phyloP scores from a whole-genome alignment of 2,797 vertebrate species.

The Gallirallus australis region DNA sequence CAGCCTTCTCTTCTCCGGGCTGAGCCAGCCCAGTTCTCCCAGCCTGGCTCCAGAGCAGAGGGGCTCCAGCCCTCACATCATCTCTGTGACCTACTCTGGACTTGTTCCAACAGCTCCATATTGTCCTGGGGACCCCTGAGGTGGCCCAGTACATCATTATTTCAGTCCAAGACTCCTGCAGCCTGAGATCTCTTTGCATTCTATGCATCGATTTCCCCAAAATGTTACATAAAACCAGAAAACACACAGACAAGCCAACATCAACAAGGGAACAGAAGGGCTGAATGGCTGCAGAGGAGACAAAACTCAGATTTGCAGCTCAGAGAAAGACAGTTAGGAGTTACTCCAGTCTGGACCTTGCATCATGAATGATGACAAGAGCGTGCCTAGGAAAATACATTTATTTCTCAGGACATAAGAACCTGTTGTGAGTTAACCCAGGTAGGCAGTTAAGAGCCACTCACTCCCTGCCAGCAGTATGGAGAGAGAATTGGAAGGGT shows the following conservation, averaged over 20 bases:
- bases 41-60: too few relatives aligned
- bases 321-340: background rate
- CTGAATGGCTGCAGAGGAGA: background rate
- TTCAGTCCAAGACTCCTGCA: background rate
- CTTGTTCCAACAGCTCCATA: too few relatives aligned
- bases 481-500: background rate
- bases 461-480: background rate
- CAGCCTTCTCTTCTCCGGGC: too few relatives aligned
- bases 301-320: background rate
- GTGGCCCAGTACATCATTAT: background rate
- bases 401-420: background rate
- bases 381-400: background rate
- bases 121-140: too few relatives aligned
- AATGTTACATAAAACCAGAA: background rate
- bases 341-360: background rate
- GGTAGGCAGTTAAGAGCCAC: background rate
- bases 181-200: background rate
- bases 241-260: background rate
- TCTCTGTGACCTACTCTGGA: too few relatives aligned
- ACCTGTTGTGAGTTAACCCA: background rate
- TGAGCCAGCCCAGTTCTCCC: too few relatives aligned
- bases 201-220: background rate
- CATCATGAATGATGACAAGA: background rate
- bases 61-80: too few relatives aligned
- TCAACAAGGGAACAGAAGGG: background rate